phyloP scores from a whole-genome alignment of 92 coral and sea anemone genomes.

The Phymanthus crucifer region DNA sequence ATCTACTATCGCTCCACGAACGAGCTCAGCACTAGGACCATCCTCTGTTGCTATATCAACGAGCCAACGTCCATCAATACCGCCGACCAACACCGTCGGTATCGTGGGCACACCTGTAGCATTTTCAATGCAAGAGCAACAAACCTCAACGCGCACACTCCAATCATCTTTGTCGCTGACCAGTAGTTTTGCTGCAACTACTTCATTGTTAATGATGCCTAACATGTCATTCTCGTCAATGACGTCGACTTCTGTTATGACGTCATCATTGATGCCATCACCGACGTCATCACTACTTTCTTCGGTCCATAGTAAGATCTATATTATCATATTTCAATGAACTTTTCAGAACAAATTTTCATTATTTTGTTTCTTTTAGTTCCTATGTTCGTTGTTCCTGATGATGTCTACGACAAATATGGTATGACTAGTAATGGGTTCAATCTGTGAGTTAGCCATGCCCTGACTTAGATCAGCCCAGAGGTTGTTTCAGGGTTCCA shows the following conservation, averaged over 20 bases:
- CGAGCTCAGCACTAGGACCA: neutral
- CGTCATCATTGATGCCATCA: constrained; percentile 3
- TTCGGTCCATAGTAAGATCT: neutral
- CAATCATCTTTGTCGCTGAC: neutral
- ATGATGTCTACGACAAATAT: neutral
- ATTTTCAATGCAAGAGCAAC: neutral
- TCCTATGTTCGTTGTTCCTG: neutral
- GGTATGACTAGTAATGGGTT: neutral
- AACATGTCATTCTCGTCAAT: neutral
- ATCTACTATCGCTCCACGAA: neutral
- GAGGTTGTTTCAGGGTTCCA: too few species aligned
- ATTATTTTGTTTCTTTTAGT: neutral
- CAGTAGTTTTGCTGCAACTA: neutral
- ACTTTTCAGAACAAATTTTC: neutral
- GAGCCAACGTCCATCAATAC: neutral
- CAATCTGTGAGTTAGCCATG: too few species aligned
- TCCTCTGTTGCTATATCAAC: neutral
- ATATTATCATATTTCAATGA: neutral
- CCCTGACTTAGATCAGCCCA: too few species aligned
- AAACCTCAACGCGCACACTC: neutral
- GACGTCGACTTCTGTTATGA: neutral
- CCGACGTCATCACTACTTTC: neutral
- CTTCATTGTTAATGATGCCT: neutral
- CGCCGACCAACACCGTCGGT: neutral
- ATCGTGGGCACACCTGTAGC: neutral